Evolutionary conservation across 37 sponge, comb jelly and placozoan genomes (phyloP).

Genomic region (Geodia barretti): DNA sequence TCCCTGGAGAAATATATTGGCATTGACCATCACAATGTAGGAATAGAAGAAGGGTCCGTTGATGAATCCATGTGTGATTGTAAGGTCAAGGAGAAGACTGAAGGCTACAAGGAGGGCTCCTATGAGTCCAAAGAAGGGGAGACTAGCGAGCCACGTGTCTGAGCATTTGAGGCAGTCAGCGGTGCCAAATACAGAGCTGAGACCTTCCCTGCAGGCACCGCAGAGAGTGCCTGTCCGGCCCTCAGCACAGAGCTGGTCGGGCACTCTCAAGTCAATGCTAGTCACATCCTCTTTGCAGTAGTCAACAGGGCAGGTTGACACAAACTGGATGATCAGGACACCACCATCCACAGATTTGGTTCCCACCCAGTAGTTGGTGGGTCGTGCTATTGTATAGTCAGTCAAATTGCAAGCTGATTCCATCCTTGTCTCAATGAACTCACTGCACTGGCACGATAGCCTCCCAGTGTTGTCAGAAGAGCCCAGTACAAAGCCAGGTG

Average conservation of each 20-base stretch:
- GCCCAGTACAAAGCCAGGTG: conserved; percentile 27
- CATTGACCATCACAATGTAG: conserved; percentile 40
- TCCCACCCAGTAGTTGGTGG: conserved; percentile 26
- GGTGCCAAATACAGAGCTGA: conserved; percentile 55
- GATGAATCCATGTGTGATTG: conserved; percentile 44
- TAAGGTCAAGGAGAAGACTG: conserved; percentile 52
- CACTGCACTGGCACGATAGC: conserved; percentile 12
- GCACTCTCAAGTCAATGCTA: neutral
- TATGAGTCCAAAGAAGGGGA: conserved; percentile 17
- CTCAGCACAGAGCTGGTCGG: conserved; percentile 14
- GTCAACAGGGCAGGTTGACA: conserved; percentile 28
- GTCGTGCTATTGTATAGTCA: conserved; percentile 24
- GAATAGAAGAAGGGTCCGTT: conserved; percentile 57
- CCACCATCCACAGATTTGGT: neutral
- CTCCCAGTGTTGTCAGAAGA: neutral
- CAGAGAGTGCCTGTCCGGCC: conserved; percentile 55
- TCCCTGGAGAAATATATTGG: conserved; percentile 20
- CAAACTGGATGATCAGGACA: conserved; percentile 20
- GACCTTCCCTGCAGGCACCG: conserved; percentile 25
- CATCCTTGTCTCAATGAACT: neutral
- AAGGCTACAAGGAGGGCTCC: conserved; percentile 37
- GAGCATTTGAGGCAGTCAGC: conserved; percentile 40
- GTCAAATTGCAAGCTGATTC: conserved; percentile 6
- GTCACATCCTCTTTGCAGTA: conserved; percentile 3
- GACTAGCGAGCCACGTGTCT: conserved; percentile 35